Evolutionary conservation across 2,797 vertebrate genomes (phyloP), one percentile per base, ranked within the genome.

Genomic region (Tapirus indicus): DNA sequence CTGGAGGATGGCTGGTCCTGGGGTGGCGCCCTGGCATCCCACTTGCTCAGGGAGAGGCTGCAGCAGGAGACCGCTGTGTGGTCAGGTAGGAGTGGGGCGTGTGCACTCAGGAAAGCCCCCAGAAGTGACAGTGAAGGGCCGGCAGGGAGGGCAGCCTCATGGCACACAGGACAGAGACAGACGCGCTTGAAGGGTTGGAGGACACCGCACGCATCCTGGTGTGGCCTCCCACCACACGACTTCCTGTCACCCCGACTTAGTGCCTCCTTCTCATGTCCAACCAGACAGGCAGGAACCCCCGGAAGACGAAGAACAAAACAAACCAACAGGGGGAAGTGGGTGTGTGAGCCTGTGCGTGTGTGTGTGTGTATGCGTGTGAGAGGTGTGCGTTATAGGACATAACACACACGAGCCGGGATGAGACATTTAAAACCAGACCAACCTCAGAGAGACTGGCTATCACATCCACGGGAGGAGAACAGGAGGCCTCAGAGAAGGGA

Each of bases 181-280:
- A 56, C 77, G 9, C 13, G 5, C 21, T 4, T 10, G 74, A 27
- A 29, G 0, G 4, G 23, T 16, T 0, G 0, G 13, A 32, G 52
- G 32, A 29, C 9, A 7, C 80, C 10, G 2, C 27, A 12, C 2
- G 29, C 62, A 11, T 32, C 62, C 29, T 60, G 62, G 62, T 16
- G 14, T 32, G 62, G 29, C 49, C 14, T 12, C n/a, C n/a, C 13
- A 1, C 52, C 49, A 56, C 9, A 23, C 1, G 47, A 29, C 74
- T 52, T 75, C 47, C 74, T 32, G 12, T 4, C 0, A 20, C 49
- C 49, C 49, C 25, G 4, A 47, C 47, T 49, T 25, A 49, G 17
- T 5, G 23, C 23, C 72, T 75, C 72, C 80, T 5, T 2, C 41
- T 54, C 49, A 13, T 25, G 2, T 27, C 35, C 17, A 1, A 80